Percentiles rank a stretch among this genome's conserved stretches.
Conservation (phyloP, 2,888 invertebrate genomes). For the Nymphalis c-album region DNA sequence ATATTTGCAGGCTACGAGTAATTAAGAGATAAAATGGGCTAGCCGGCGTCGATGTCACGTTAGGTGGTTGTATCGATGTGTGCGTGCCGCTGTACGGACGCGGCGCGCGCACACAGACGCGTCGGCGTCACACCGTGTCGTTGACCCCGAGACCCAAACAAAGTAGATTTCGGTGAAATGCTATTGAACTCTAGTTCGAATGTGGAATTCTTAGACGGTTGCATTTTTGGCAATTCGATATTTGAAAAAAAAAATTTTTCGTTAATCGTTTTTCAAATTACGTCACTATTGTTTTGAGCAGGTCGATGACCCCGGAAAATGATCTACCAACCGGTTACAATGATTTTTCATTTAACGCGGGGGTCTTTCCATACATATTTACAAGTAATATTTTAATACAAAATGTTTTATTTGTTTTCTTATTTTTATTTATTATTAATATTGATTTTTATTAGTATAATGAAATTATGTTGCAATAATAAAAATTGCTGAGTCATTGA, state of each 20-base stretch:
- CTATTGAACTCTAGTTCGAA: conserved; percentile 77
- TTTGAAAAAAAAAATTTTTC: conserved; percentile 36
- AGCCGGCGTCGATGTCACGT: conserved; percentile 44
- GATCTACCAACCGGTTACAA: conserved; percentile 54
- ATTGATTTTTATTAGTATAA: background rate
- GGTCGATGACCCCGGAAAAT: conserved; percentile 72
- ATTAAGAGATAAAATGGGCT: conserved; percentile 69
- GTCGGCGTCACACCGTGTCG: conserved; percentile 70
- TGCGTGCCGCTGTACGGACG: conserved; percentile 61
- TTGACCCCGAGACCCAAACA: conserved; percentile 80
- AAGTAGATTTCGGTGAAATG: conserved; percentile 81
- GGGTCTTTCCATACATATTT: conserved; percentile 14
- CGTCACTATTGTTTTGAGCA: conserved; percentile 26
- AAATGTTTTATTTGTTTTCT: background rate
- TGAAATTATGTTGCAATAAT: background rate
- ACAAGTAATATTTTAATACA: background rate
- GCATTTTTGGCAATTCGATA: conserved; percentile 62
- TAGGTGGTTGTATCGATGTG: conserved; percentile 50
- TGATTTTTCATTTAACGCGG: conserved; percentile 30
- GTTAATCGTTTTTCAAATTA: conserved; percentile 46
- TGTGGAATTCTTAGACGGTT: conserved; percentile 63
- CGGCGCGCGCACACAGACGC: conserved; percentile 68
- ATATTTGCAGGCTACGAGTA: conserved; percentile 48
- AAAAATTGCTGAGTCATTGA: too few relatives aligned
- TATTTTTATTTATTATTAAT: background rate